Percentiles rank a stretch among this genome's conserved stretches.
These are phyloP conservation scores for Orthosia gracilis DNA, from an alignment of 2,888 invertebrate species.

Conservation along the genomic window DNA sequence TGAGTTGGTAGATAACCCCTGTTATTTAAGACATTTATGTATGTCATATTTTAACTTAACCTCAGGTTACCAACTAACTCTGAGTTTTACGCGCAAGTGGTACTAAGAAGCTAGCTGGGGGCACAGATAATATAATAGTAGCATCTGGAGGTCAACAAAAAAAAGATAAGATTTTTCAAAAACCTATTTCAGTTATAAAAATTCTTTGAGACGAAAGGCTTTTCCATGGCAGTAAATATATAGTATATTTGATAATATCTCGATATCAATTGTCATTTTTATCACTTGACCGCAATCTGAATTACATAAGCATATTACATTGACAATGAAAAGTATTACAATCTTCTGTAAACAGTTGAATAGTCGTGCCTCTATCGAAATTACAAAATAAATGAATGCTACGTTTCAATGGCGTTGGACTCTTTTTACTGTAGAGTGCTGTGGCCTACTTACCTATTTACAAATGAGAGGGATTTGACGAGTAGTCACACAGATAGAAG, in stretches of 20 bases:
- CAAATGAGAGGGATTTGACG: constrained; percentile 8
- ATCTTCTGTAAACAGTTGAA: constrained; percentile 32
- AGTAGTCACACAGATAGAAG: background rate
- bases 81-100: too few species aligned
- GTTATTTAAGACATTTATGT: too few species aligned
- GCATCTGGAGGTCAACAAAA: background rate
- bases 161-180: background rate
- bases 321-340: constrained; percentile 45
- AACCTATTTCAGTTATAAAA: background rate
- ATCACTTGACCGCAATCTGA: constrained; percentile 29
- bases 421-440: constrained; percentile 34
- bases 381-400: constrained; percentile 32
- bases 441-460: constrained; percentile 46
- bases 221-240: background rate
- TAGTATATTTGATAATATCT: background rate
- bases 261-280: constrained; percentile 1
- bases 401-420: constrained; percentile 31
- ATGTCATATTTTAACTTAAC: too few species aligned
- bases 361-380: constrained; percentile 19
- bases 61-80: too few species aligned
- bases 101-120: too few species aligned
- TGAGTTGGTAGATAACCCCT: too few species aligned
- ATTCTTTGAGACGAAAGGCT: background rate
- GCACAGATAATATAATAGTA: too few species aligned
- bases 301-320: constrained; percentile 38